These are phyloP conservation scores for Timema podura DNA, from an alignment of 2,888 invertebrate species.

Conservation along the genomic window DNA sequence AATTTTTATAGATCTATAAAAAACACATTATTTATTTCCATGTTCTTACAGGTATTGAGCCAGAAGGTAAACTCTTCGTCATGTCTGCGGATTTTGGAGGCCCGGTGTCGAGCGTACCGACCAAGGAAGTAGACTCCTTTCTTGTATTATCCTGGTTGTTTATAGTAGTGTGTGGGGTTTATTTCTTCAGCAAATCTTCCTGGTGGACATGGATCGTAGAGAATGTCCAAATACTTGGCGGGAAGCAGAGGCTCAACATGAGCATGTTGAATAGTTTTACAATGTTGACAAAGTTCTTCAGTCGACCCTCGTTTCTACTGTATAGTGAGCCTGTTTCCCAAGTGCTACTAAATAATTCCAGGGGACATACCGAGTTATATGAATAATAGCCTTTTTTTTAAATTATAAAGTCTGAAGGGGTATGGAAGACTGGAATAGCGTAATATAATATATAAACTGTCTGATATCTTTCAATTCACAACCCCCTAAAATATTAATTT, in stretches of 20 bases:
- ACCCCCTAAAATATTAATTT: too few relatives aligned
- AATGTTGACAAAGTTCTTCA: too few relatives aligned
- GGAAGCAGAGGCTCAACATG: slow-evolving; percentile 79
- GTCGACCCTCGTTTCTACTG: too few relatives aligned
- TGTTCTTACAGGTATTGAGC: slow-evolving; percentile 51
- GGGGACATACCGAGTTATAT: too few relatives aligned
- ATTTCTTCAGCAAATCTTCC: slow-evolving; percentile 71
- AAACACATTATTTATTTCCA: slow-evolving; percentile 10
- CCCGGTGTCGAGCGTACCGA: slow-evolving; percentile 74
- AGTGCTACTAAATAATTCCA: too few relatives aligned
- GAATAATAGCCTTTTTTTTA: too few relatives aligned
- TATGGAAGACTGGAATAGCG: too few relatives aligned
- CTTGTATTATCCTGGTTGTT: slow-evolving; percentile 82
- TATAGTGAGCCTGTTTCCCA: too few relatives aligned
- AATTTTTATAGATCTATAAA: neutral
- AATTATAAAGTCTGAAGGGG: too few relatives aligned
- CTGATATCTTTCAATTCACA: too few relatives aligned
- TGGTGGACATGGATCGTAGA: slow-evolving; percentile 79
- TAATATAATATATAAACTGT: too few relatives aligned
- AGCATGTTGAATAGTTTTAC: slow-evolving; percentile 59
- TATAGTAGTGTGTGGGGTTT: slow-evolving; percentile 66
- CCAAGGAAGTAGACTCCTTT: slow-evolving; percentile 74
- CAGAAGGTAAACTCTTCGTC: slow-evolving; percentile 61
- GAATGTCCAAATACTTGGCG: slow-evolving; percentile 82
- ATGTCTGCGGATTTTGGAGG: slow-evolving; percentile 73